Percentiles rank a stretch among this genome's conserved stretches.
These are phyloP conservation scores for Cheilosia scutellata DNA, from an alignment of 2,888 invertebrate genomes.

Conservation along the genomic window DNA sequence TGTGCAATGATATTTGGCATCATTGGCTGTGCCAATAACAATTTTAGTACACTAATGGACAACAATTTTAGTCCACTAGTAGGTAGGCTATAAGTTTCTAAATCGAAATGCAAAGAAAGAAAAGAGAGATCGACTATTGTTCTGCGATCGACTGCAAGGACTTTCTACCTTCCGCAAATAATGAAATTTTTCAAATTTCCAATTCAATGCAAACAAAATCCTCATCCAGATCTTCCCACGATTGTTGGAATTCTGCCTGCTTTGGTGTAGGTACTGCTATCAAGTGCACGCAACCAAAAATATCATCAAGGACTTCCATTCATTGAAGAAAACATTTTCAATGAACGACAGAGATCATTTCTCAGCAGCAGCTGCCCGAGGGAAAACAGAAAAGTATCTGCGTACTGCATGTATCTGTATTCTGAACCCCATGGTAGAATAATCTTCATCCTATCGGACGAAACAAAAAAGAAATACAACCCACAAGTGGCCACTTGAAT, in stretches of 20 bases:
- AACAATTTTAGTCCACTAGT: too few relatives aligned
- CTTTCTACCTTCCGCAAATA: too few relatives aligned
- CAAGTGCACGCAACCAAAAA: slow-evolving; percentile 46
- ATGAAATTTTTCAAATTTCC: too few relatives aligned
- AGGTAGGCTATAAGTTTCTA: too few relatives aligned
- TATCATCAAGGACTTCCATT: slow-evolving; percentile 73
- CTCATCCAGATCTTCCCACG: slow-evolving; percentile 60
- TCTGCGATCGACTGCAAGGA: too few relatives aligned
- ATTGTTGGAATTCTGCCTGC: slow-evolving; percentile 45
- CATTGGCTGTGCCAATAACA: too few relatives aligned
- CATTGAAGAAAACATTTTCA: slow-evolving; percentile 36
- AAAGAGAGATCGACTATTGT: too few relatives aligned
- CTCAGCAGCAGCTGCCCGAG: slow-evolving; percentile 50
- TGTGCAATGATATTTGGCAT: too few relatives aligned
- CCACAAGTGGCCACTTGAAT: slow-evolving; percentile 74
- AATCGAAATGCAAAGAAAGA: too few relatives aligned
- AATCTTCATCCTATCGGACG: slow-evolving; percentile 40
- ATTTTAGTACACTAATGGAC: too few relatives aligned
- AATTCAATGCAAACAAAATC: too few relatives aligned
- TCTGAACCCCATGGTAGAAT: neutral
- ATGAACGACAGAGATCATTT: slow-evolving; percentile 66
- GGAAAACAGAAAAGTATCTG: slow-evolving; percentile 34
- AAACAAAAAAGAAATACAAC: slow-evolving; percentile 42
- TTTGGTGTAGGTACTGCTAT: neutral
- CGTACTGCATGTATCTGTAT: slow-evolving; percentile 6